Conservation (phyloP, 2,113 vertebrate species). For the Pteruthius melanotis region DNA sequence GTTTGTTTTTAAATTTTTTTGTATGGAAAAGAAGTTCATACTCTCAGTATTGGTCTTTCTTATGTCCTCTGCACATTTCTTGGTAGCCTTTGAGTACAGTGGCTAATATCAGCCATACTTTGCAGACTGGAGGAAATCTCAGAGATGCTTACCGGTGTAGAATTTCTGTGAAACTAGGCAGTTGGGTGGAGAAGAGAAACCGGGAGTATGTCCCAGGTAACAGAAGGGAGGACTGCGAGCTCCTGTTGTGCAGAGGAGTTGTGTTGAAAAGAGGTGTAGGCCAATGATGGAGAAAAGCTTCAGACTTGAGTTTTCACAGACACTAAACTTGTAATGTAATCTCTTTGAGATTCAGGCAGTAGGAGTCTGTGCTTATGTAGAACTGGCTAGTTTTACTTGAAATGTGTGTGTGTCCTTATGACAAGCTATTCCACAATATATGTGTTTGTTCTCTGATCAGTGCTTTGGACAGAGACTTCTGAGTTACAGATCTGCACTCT, state of each 20-base stretch:
- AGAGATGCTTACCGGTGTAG: neutral
- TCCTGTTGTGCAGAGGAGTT: neutral
- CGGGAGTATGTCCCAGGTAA: neutral
- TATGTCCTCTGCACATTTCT: neutral
- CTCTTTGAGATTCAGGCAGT: neutral
- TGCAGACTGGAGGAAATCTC: neutral
- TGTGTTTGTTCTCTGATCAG: neutral
- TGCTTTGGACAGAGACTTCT: neutral
- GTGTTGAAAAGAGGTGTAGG: neutral
- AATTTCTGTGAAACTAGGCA: neutral
- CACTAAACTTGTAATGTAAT: neutral
- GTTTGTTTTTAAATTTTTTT: neutral
- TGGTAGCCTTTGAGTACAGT: neutral
- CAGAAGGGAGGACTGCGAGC: neutral
- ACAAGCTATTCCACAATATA: neutral
- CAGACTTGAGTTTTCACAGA: neutral
- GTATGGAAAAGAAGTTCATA: neutral
- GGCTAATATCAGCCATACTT: neutral
- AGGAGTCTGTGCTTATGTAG: neutral
- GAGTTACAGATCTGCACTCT: neutral
- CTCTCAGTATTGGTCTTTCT: neutral
- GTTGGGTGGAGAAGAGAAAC: neutral
- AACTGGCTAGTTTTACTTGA: neutral
- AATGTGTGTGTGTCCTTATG: neutral
- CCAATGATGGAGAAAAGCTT: neutral